phyloP scores from a whole-genome alignment of 2,888 invertebrate genomes.

The Drosophila mettleri region DNA sequence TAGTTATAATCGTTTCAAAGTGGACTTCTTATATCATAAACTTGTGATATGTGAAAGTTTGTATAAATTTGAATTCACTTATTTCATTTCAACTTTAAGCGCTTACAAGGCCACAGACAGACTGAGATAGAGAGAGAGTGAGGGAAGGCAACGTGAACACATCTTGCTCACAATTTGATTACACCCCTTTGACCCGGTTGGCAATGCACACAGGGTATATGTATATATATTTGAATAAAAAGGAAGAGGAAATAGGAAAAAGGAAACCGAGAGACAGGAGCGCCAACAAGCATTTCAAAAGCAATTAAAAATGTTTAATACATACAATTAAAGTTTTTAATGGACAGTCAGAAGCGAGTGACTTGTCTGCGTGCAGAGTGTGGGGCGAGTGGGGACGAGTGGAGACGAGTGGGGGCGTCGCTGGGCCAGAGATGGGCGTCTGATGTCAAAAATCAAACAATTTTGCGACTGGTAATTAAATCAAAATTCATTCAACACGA shows the following conservation, averaged over 20 bases:
- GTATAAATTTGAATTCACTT: background rate
- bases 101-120: background rate
- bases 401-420: background rate
- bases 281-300: constrained; percentile 51
- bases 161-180: constrained; percentile 6
- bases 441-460: constrained; percentile 57
- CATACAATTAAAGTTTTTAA: constrained; percentile 70
- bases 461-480: constrained; percentile 58
- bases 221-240: background rate
- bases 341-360: constrained; percentile 43
- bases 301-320: constrained; percentile 65
- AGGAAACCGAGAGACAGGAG: constrained; percentile 48
- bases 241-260: constrained; percentile 23
- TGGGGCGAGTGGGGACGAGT: no score
- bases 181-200: constrained; percentile 19
- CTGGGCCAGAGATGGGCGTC: background rate
- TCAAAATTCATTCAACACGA: constrained; percentile 56
- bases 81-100: background rate
- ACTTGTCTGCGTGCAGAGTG: background rate
- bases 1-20: background rate
- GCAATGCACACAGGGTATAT: background rate
- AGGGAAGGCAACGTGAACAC: background rate
- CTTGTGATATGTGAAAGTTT: background rate
- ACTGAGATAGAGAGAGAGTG: background rate
- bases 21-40: background rate